A percentile compares a stretch with the other conserved stretches of the same genome.
Evolutionary conservation across 2,113 vertebrate species (phyloP).

Genomic region (Piprites chloris): DNA sequence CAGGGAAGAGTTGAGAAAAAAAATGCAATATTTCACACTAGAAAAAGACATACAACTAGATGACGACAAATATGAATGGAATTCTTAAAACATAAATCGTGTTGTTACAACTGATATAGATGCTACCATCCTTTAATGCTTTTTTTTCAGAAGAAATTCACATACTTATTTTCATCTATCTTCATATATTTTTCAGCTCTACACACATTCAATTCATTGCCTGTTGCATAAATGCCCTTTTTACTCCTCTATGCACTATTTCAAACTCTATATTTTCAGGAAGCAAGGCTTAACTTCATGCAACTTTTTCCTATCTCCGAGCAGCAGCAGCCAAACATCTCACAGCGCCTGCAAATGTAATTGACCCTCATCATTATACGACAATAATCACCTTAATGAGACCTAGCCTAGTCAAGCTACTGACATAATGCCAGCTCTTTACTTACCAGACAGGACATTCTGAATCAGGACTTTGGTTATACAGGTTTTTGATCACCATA

Average conservation of each 20-base stretch:
- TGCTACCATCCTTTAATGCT: rapidly evolving
- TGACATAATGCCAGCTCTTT: not conserved
- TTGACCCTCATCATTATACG: not conserved
- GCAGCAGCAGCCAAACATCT: not conserved
- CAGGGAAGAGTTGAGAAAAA: not conserved
- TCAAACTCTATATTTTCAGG: not conserved
- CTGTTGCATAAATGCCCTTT: not conserved
- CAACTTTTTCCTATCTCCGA: not conserved
- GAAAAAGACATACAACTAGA: not conserved
- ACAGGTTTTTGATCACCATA: not conserved
- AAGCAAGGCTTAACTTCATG: not conserved
- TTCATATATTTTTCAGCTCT: not conserved
- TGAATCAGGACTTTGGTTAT: not conserved
- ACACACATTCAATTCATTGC: not conserved
- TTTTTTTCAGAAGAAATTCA: not conserved
- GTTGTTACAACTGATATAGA: not conserved
- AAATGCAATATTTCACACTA: not conserved
- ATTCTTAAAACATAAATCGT: not conserved
- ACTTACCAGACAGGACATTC: not conserved
- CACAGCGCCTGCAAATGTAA: not conserved
- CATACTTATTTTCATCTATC: not conserved
- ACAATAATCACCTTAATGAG: not conserved
- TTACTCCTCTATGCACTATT: not conserved
- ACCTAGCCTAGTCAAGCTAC: not conserved
- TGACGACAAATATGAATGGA: not conserved